Evolutionary conservation across 2,113 vertebrate species (phyloP).

Genomic region (Melanostigma gelatinosum): DNA sequence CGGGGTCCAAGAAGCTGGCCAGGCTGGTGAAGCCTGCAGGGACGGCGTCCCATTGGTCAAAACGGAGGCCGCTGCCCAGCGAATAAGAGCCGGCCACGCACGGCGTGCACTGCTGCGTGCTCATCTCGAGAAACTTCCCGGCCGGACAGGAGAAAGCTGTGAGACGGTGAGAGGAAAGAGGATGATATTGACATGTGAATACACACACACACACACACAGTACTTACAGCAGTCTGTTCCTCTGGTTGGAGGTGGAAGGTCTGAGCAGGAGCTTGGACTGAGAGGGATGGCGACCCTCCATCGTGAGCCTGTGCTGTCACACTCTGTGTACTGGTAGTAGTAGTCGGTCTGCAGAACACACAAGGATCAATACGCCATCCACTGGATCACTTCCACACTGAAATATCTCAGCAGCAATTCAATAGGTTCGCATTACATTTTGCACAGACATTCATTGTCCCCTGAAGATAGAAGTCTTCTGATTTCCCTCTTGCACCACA

Average conservation of each 20-base stretch:
- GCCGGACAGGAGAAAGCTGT: constrained; percentile 95
- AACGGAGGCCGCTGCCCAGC: constrained; percentile 94
- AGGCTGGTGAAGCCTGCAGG: constrained; percentile 93
- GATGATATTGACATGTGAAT: neutral
- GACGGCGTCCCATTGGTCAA: constrained; percentile 96
- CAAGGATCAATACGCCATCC: constrained; percentile 3
- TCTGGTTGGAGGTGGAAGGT: constrained; percentile 92
- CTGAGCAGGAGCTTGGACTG: constrained; percentile 84
- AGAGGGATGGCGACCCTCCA: constrained; percentile 97
- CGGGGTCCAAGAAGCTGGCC: constrained; percentile 91
- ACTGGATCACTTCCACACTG: neutral
- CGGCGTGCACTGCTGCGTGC: constrained; percentile 93
- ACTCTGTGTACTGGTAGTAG: constrained; percentile 98
- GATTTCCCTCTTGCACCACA: neutral
- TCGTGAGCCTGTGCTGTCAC: constrained; percentile 94
- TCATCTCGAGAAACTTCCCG: constrained; percentile 95
- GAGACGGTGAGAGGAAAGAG: neutral
- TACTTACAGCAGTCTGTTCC: constrained; percentile 98
- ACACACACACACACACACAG: neutral
- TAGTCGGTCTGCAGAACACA: constrained; percentile 87
- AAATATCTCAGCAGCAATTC: neutral
- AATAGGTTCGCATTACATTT: neutral
- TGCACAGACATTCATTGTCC: neutral
- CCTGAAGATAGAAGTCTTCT: no score
- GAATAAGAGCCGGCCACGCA: constrained; percentile 94